Percentiles rank a stretch among this genome's conserved stretches.
These are phyloP conservation scores for Chaenodraco wilsoni DNA, from an alignment of 2,797 vertebrate species.

Conservation along the genomic window DNA sequence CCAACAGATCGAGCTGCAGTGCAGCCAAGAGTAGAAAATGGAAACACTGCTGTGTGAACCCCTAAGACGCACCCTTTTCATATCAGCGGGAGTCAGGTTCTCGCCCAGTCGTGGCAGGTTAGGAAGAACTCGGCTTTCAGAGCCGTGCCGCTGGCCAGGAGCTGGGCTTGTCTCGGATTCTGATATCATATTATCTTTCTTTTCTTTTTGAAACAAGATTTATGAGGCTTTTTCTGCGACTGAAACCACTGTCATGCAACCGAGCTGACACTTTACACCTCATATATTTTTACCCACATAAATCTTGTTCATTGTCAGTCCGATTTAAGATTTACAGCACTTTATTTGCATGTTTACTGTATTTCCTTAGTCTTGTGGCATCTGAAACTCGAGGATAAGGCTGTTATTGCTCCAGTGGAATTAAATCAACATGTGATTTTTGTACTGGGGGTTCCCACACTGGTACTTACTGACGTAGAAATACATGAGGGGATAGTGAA, in stretches of 20 bases:
- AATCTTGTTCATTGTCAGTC: background rate
- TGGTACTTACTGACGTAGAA: conserved; percentile 39
- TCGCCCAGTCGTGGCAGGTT: conserved; percentile 67
- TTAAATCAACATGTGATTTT: conserved; percentile 54
- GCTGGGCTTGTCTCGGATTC: conserved; percentile 40
- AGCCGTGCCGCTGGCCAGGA: conserved; percentile 22
- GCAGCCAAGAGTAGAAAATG: conserved; percentile 68
- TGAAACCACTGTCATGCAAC: conserved; percentile 37
- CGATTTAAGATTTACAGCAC: conserved; percentile 7
- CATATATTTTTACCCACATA: conserved; percentile 2
- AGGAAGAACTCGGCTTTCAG: conserved; percentile 50
- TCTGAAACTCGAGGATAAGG: background rate
- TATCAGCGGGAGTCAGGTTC: conserved; percentile 60
- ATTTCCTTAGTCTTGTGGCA: conserved; percentile 10
- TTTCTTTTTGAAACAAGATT: conserved; percentile 28
- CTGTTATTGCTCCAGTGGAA: conserved; percentile 25
- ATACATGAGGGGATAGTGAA: conserved; percentile 40
- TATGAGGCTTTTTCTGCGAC: conserved; percentile 33
- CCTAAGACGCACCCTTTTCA: conserved; percentile 48
- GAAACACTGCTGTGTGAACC: conserved; percentile 65
- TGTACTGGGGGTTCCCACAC: conserved; percentile 47
- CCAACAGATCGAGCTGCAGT: conserved; percentile 62
- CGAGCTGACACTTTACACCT: background rate
- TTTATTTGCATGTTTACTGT: background rate
- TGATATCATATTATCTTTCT: conserved; percentile 42